Percentiles rank a stretch among this genome's conserved stretches.
phyloP scores from a whole-genome alignment of 2,797 vertebrate genomes.

The Aphelocoma californica region DNA sequence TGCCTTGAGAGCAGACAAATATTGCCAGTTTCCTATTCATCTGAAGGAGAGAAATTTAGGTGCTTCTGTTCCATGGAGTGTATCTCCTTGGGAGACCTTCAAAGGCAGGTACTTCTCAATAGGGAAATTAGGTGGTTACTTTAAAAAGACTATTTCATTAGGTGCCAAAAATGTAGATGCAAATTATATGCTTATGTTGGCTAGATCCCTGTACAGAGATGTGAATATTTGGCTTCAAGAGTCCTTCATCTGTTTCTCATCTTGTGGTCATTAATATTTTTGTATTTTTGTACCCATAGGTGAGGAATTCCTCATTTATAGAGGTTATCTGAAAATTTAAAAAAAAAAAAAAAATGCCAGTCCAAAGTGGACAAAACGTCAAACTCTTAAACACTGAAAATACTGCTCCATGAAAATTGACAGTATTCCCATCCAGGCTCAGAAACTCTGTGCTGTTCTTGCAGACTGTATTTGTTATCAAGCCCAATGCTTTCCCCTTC shows the following conservation, averaged over 20 bases:
- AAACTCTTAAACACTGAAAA: not conserved
- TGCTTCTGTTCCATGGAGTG: not conserved
- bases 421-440: not conserved
- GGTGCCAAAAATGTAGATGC: constrained; percentile 5
- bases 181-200: not conserved
- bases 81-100: not conserved
- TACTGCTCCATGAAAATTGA: not conserved
- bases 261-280: not conserved
- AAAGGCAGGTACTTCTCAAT: not conserved
- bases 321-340: not conserved
- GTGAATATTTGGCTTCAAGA: not conserved
- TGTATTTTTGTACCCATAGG: not conserved
- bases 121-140: not conserved
- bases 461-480: not conserved
- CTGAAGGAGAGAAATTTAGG: not conserved
- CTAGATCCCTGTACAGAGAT: not conserved
- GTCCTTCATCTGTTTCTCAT: not conserved
- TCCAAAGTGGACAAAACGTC: not conserved
- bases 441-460: not conserved
- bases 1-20: not conserved
- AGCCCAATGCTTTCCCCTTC: not conserved
- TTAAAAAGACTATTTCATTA: constrained; percentile 16
- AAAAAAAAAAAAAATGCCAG: not conserved
- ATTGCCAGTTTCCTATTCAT: not conserved
- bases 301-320: not conserved